Evolutionary conservation across 2,888 invertebrate genomes (phyloP).

Genomic region (Drosophila limbata): DNA sequence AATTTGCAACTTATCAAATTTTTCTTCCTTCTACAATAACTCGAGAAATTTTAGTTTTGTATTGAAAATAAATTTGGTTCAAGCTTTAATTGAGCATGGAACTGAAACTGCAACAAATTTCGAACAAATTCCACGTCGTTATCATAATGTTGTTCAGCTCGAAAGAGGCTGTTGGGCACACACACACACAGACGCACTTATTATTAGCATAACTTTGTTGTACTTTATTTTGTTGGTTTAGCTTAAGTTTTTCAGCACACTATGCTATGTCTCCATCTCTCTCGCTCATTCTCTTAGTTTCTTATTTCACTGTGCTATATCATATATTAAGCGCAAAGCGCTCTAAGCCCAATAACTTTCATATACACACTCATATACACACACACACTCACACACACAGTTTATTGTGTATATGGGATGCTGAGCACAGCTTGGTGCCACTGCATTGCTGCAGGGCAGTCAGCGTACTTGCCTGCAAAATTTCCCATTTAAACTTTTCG

Average conservation of each 20-base stretch:
- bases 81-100: slow-evolving; percentile 36
- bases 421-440: slow-evolving; percentile 61
- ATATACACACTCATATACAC: slow-evolving; percentile 47
- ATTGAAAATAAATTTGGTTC: neutral
- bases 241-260: slow-evolving; percentile 48
- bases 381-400: neutral
- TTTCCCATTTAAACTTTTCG: slow-evolving; percentile 80
- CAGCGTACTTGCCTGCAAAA: slow-evolving; percentile 67
- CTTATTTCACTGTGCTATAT: slow-evolving; percentile 26
- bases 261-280: neutral
- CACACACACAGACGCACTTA: slow-evolving; percentile 6
- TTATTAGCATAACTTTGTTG: slow-evolving; percentile 58
- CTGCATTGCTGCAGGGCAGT: slow-evolving; percentile 77
- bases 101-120: slow-evolving; percentile 38
- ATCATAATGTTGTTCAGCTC: slow-evolving; percentile 37
- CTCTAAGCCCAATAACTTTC: slow-evolving; percentile 76
- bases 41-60: neutral
- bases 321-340: slow-evolving; percentile 69
- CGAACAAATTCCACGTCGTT: slow-evolving; percentile 44
- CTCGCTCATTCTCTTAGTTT: slow-evolving; percentile 12
- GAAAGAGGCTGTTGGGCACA: neutral
- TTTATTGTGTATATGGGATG: slow-evolving; percentile 28
- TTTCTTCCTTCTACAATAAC: neutral
- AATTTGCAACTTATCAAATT: too few species aligned
- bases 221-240: slow-evolving; percentile 53